Evolutionary conservation across 2,888 invertebrate species (phyloP).

Genomic region (Ramazzottius varieornatus): DNA sequence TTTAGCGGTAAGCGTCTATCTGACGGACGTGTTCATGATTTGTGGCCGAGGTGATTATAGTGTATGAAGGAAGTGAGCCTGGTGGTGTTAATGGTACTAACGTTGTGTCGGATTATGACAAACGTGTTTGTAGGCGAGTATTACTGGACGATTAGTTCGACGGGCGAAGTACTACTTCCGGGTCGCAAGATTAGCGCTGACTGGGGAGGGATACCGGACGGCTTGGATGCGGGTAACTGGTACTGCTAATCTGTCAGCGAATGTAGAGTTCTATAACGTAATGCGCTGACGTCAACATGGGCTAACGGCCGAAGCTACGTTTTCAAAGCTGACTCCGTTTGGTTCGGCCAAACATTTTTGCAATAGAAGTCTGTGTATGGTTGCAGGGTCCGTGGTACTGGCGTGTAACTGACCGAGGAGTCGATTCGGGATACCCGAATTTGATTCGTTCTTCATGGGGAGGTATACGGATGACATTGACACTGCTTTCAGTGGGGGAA

Average conservation of each 20-base stretch:
- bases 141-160: neutral
- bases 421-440: constrained; percentile 14
- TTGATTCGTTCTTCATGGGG: constrained; percentile 17
- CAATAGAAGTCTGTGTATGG: neutral
- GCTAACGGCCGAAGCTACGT: constrained; percentile 18
- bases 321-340: constrained; percentile 16
- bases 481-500: constrained; percentile 21
- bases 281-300: constrained; percentile 11
- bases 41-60: no score
- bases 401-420: constrained; percentile 14
- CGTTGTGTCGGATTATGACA: neutral
- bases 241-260: no score
- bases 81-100: neutral
- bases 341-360: neutral
- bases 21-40: no score
- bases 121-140: neutral
- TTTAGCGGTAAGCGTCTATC: constrained; percentile 2
- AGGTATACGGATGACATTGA: constrained; percentile 18
- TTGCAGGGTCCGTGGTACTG: constrained; percentile 16
- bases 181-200: constrained; percentile 13
- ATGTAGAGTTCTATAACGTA: no score
- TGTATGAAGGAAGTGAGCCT: no score
- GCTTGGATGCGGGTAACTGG: constrained; percentile 18
- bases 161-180: constrained; percentile 1
- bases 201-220: constrained; percentile 15